These are phyloP conservation scores for Paraplagusia blochii DNA, from an alignment of 2,113 vertebrate genomes.

Conservation along the genomic window DNA sequence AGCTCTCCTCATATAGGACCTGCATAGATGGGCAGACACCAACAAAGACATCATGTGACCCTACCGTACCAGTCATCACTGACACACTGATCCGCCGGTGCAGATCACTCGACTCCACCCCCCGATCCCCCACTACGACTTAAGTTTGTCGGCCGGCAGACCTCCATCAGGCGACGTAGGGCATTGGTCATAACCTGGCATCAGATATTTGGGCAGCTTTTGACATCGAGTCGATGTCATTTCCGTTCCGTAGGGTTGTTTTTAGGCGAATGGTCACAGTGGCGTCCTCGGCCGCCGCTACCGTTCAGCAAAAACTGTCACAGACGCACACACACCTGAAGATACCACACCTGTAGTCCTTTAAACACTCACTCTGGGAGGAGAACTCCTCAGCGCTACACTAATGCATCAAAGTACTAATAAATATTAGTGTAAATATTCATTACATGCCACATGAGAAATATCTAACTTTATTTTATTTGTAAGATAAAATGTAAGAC, in stretches of 20 bases:
- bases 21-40: slow-evolving; percentile 43
- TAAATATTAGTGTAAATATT: slow-evolving; percentile 75
- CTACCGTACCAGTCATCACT: slow-evolving; percentile 45
- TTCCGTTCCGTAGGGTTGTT: slow-evolving; percentile 51
- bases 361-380: slow-evolving; percentile 67
- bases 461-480: slow-evolving; percentile 75
- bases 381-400: slow-evolving; percentile 43
- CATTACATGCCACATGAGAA: slow-evolving; percentile 67
- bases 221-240: slow-evolving; percentile 61
- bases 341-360: slow-evolving; percentile 54
- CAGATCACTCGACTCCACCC: slow-evolving; percentile 46
- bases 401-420: slow-evolving; percentile 66
- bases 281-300: slow-evolving; percentile 53
- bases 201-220: slow-evolving; percentile 68
- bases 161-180: slow-evolving; percentile 50
- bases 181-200: slow-evolving; percentile 59
- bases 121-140: slow-evolving; percentile 58
- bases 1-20: slow-evolving; percentile 58
- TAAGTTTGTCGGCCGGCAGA: slow-evolving; percentile 50
- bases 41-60: slow-evolving; percentile 45
- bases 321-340: slow-evolving; percentile 60
- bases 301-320: slow-evolving; percentile 63
- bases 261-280: slow-evolving; percentile 50
- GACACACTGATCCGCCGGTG: slow-evolving; percentile 52
- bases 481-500: slow-evolving; percentile 73